Evolutionary conservation across 1,140 invertebrate species (phyloP), one percentile per base, ranked within the genome.

Genomic region (Drosophila paulistorum): DNA sequence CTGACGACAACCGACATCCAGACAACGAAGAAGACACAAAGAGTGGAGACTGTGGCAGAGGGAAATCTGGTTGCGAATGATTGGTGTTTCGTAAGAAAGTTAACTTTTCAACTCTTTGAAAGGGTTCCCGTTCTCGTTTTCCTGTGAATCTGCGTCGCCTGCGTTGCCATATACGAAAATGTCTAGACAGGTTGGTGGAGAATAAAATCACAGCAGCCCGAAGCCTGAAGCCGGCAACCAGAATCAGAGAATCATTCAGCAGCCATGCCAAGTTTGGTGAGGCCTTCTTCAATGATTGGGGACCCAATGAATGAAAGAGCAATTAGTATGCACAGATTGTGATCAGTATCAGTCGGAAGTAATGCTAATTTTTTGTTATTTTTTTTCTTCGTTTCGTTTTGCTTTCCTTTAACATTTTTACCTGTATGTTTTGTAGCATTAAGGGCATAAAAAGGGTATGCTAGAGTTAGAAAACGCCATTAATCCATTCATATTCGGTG

Each of bases 271-370:
- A 87, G 84, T 84, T 87, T 89, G 84, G 84, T 13, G 64, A 68
- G 68, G 57, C 74, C 70, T 75, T 77, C 72, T 75, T 87, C 84
- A 87, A 87, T 87, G 83, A 87, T 87, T 87, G 80, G 45, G 17
- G 20, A 77, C 73, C 51, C 74, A 85, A 89, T 89, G 84, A 89
- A 89, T 89, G 84, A 89, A 78, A 61, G 39, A 83, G 84, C 89
- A 91, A 91, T 91, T 91, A 91, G 89, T 91, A 91, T 91, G 83
- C 89, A 73, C 70, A 77, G 89, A 91, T 91, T 91, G 89, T 84
- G 89, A 91, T 91, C 89, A 91, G 74, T 90, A 91, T 91, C 89
- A 91, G 74, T 90, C 85, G 79, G 89, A 91, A 90, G 85, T 89
- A 91, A 91, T 91, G 89, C 83, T 91, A 91, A 91, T 91, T 91